Evolutionary conservation across 2,113 vertebrate genomes (phyloP).

Genomic region (Archilochus colubris): DNA sequence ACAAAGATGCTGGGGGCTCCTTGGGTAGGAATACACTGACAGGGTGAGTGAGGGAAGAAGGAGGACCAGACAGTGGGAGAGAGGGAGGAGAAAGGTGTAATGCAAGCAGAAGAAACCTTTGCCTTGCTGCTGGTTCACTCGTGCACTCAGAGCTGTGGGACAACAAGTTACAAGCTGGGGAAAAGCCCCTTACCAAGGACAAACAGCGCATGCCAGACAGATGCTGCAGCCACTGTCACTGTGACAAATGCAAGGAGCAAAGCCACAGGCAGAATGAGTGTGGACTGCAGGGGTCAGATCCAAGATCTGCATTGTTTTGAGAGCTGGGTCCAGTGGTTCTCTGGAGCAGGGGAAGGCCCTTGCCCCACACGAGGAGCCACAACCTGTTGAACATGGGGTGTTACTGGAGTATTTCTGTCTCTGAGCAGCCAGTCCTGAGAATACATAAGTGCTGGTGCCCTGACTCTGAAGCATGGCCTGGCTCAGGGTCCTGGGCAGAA

Average conservation of each 20-base stretch:
- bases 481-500: background rate
- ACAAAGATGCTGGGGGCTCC: background rate
- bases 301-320: background rate
- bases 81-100: background rate
- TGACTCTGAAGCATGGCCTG: fast-evolving
- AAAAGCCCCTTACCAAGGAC: background rate
- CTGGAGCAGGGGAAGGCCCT: background rate
- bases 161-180: background rate
- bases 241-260: background rate
- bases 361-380: fast-evolving
- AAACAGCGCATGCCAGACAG: background rate
- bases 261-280: background rate
- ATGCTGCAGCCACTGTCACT: background rate
- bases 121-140: background rate
- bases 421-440: background rate
- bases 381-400: background rate
- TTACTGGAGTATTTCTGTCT: background rate
- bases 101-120: background rate
- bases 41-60: background rate
- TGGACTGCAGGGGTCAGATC: background rate
- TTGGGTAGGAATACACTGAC: fast-evolving
- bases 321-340: background rate
- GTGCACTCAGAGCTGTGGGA: background rate
- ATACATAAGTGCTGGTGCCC: fast-evolving
- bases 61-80: background rate